Evolutionary conservation across 2,797 vertebrate genomes (phyloP), one percentile per base, ranked within the genome.

Genomic region (Dermochelys coriacea): DNA sequence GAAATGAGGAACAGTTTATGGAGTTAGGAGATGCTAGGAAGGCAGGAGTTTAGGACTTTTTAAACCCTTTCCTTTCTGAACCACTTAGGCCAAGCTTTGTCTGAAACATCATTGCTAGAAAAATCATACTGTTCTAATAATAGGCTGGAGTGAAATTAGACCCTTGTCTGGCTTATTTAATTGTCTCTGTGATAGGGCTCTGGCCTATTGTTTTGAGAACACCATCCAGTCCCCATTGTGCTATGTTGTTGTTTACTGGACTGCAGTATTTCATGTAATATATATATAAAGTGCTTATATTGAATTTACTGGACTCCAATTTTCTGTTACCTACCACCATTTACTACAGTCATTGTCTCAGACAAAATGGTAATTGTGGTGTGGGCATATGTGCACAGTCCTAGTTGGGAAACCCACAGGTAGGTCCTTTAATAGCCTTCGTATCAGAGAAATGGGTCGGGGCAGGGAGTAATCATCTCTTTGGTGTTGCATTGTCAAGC

Each of bases 401-500:
- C 79, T 49, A 6, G 7, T 0, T 41, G 80, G 75, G 51, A 61
- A 51, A n/a, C 75, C 83, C 47, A n/a, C 55, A 47, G 49, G 45
- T 21, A 57, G 59, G 15, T 16, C 55, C 51, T 16, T 1, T 27
- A 27, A 50, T 47, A 84, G 52, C 55, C 29, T 50, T 84, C 82
- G 4, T 57, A 45, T 68, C 37, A 37, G 54, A 9, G 77, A 90
- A 45, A 23, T 3, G 37, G 2, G 0, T 27, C n/a, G 29, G 50
- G 78, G 34, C 23, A 3, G 9, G 71, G 57, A 64, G 61, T 61
- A 64, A 64, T 64, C 6, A 49, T 41, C 37, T 49, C 47, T 61
- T 55, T 51, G 49, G 25, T 54, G 23, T 78, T 19, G 47, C 0
- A 0, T 4, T 64, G 49, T 49, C 49, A 49, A 49, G 49, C 49